Conservation (phyloP, 2,888 invertebrate species). For the Chironomus tentans region DNA sequence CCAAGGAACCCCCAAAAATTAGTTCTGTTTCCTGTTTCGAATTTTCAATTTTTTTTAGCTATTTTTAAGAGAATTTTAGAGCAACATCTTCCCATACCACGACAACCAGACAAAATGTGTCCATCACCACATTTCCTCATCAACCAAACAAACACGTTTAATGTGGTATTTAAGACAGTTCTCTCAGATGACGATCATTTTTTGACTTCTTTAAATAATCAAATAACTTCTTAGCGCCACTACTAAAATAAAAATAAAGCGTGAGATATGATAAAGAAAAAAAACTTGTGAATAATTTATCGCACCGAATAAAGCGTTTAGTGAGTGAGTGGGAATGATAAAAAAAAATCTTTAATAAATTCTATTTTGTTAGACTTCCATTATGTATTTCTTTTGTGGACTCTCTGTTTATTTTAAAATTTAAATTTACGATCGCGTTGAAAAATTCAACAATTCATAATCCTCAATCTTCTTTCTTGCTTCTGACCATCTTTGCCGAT, state of each 20-base stretch:
- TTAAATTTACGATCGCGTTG: conserved; percentile 10
- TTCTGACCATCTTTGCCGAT: too few species aligned
- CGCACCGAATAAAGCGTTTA: not conserved
- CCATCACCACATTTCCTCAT: too few species aligned
- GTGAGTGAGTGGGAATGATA: not conserved
- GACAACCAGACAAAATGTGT: too few species aligned
- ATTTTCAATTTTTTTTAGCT: too few species aligned
- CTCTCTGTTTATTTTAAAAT: not conserved
- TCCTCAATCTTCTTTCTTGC: not conserved
- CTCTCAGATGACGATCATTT: too few species aligned
- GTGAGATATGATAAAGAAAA: not conserved
- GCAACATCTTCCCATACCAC: too few species aligned
- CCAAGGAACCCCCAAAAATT: too few species aligned
- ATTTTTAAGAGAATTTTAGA: too few species aligned
- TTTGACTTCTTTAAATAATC: too few species aligned
- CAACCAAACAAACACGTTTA: too few species aligned
- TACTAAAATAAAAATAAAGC: not conserved
- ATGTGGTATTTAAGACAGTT: too few species aligned
- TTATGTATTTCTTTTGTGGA: not conserved
- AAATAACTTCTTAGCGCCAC: conserved; percentile 9
- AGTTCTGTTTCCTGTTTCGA: too few species aligned
- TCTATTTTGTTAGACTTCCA: not conserved
- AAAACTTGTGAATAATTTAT: conserved; percentile 8
- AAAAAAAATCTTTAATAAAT: not conserved
- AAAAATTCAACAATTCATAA: conserved; percentile 13